Percentiles rank a stretch among this genome's conserved stretches.
Conservation (phyloP, 2,113 vertebrate genomes). For the Cyprinodon variegatus region DNA sequence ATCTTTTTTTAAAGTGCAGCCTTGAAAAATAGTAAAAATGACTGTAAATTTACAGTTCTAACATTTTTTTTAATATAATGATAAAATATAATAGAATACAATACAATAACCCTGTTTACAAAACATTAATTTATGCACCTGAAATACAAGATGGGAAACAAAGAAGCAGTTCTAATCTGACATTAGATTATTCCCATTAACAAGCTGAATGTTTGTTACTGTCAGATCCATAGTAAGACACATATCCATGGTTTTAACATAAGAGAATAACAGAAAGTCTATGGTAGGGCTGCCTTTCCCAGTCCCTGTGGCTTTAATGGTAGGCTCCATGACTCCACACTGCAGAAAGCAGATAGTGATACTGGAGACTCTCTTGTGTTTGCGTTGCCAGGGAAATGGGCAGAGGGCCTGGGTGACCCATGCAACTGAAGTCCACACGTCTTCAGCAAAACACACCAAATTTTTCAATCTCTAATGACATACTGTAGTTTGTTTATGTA, state of each 20-base stretch:
- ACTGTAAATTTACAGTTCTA: too few species aligned
- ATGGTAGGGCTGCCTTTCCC: conserved; percentile 38
- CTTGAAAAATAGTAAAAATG: too few species aligned
- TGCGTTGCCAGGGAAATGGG: conserved; percentile 72
- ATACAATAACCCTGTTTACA: too few species aligned
- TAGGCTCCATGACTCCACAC: conserved; percentile 53
- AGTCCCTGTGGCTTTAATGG: conserved; percentile 70
- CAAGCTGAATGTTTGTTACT: conserved; percentile 1
- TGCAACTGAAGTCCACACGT: conserved; percentile 56
- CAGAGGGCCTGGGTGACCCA: conserved; percentile 37
- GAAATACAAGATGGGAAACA: not conserved
- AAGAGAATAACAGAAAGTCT: conserved; percentile 41
- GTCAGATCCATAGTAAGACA: conserved; percentile 5
- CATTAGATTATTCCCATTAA: not conserved
- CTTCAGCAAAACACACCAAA: conserved; percentile 29
- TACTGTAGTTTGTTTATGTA: not conserved
- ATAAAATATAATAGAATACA: too few species aligned
- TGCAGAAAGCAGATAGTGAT: conserved; percentile 60
- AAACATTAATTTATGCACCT: not conserved
- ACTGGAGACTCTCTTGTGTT: conserved; percentile 75
- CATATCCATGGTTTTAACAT: conserved; percentile 20
- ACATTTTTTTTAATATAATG: too few species aligned
- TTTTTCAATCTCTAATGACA: not conserved
- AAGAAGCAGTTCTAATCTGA: not conserved
- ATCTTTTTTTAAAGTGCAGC: too few species aligned